A percentile compares a stretch with the other conserved stretches of the same genome.
phyloP scores from a whole-genome alignment of 2,113 vertebrate genomes.

The Dolichallabes microphthalmus region DNA sequence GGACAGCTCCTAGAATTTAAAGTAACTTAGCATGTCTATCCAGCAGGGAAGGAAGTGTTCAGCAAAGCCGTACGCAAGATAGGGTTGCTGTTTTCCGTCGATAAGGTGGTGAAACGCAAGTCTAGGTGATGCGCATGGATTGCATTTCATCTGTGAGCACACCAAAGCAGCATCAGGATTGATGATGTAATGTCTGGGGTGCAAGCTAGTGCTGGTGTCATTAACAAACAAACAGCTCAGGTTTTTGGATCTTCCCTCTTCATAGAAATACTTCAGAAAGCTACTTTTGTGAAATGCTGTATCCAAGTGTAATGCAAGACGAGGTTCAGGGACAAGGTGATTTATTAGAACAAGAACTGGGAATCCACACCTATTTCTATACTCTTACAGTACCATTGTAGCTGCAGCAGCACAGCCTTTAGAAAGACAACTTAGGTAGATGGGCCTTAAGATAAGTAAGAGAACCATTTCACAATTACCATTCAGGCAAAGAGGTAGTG shows the following conservation, averaged over 20 bases:
- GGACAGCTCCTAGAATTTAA: not conserved
- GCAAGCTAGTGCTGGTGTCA: constrained; percentile 11
- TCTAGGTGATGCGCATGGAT: constrained; percentile 43
- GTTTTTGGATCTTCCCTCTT: constrained; percentile 9
- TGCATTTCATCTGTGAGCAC: constrained; percentile 42
- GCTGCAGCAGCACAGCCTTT: constrained; percentile 40
- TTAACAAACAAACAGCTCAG: constrained; percentile 31
- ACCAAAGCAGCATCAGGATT: constrained; percentile 38
- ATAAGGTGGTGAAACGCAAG: constrained; percentile 44
- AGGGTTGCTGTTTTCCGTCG: constrained; percentile 39
- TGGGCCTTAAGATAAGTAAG: constrained; percentile 70
- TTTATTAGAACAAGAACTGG: not conserved
- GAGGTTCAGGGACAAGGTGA: constrained; percentile 11
- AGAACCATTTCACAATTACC: constrained; percentile 76
- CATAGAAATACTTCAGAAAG: not conserved
- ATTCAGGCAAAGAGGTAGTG: constrained; percentile 79
- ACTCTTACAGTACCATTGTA: constrained; percentile 5
- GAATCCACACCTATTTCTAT: not conserved
- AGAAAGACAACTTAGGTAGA: constrained; percentile 58
- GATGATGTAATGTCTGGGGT: constrained; percentile 43
- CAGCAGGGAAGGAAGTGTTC: constrained; percentile 6
- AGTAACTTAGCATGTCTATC: not conserved
- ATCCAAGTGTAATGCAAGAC: constrained; percentile 7
- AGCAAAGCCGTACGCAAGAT: constrained; percentile 16
- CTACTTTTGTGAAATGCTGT: not conserved